Percentiles rank a stretch among this genome's conserved stretches.
These are phyloP conservation scores for Coracopsis vasa DNA, from an alignment of 2,113 vertebrate genomes.

Conservation along the genomic window DNA sequence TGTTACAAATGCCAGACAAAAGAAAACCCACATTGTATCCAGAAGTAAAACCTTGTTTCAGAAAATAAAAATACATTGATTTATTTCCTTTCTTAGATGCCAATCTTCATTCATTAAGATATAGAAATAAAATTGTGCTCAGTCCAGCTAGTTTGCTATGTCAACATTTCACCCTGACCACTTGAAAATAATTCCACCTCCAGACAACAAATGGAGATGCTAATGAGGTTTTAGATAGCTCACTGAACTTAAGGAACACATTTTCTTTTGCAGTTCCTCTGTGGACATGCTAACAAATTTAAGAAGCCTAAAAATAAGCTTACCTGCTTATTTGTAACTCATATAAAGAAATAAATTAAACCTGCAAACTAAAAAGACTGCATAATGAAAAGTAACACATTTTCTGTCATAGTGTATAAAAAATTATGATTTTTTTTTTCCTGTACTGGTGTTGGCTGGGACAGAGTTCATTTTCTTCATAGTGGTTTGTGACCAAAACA, in stretches of 20 bases:
- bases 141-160: background rate
- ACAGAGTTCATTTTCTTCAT: background rate
- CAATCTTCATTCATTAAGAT: background rate
- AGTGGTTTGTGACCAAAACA: background rate
- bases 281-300: background rate
- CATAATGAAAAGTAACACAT: background rate
- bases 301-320: background rate
- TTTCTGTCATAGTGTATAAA: background rate
- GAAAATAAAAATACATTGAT: background rate
- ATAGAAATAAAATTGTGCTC: background rate
- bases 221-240: background rate
- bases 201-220: background rate
- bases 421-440: background rate
- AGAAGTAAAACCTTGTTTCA: background rate
- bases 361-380: background rate
- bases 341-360: background rate
- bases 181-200: background rate
- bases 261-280: background rate
- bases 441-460: too few relatives aligned
- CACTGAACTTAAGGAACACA: background rate
- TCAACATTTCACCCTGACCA: background rate
- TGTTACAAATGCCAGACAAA: background rate
- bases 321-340: background rate
- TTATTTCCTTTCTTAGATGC: background rate
- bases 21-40: background rate